Evolutionary conservation across 2,888 invertebrate genomes (phyloP), one percentile per base, ranked within the genome.

Genomic region (Dynastes grantii): DNA sequence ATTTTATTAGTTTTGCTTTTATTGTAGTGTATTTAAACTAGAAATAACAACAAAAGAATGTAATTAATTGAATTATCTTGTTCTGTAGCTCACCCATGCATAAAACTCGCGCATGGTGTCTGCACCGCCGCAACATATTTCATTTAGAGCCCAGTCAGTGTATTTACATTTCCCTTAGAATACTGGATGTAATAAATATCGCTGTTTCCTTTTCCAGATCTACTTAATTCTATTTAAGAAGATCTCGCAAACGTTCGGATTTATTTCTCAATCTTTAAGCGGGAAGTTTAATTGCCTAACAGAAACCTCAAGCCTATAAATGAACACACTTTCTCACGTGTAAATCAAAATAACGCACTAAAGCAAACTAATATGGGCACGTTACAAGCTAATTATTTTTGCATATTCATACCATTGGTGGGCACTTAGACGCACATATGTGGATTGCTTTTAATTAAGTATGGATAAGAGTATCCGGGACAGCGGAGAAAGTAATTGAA

Each of bases 401-500:
- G 9, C 63, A 32, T 63, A 63, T 63, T 63, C 63, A 63, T 63
- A 29, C 32, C 29, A 32, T 63, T 6, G 37, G 3, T 3, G 6
- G 45, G 45, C 11, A 45, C 45, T 45, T 45, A 67, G 2, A 0
- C 27, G 8, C 53, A 13, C 13, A 13, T 4, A 53, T 53, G n/a
- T 51, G 22, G 29, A 40, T 53, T n/a, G 29, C 11, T 53, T 51
- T 70, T 53, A 53, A 53, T 53, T 70, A 53, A 37, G n/a, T 29
- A 53, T 70, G 51, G 32, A n/a, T 53, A 70, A 55, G 55, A 71
- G 27, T 55, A 71, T 32, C 37, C 55, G 37, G 37, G 13, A 37
- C 22, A 37, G 32, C 22, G n/a, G 55, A 53, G 71, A 71, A 71
- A 71, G 71, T 55, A 71, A 58, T 55, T 53, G 37, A 71, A 71